Base-by-base conservation (phyloP, 37 sponge, comb jelly and placozoan genomes). In the Hormiphora californensis region DNA sequence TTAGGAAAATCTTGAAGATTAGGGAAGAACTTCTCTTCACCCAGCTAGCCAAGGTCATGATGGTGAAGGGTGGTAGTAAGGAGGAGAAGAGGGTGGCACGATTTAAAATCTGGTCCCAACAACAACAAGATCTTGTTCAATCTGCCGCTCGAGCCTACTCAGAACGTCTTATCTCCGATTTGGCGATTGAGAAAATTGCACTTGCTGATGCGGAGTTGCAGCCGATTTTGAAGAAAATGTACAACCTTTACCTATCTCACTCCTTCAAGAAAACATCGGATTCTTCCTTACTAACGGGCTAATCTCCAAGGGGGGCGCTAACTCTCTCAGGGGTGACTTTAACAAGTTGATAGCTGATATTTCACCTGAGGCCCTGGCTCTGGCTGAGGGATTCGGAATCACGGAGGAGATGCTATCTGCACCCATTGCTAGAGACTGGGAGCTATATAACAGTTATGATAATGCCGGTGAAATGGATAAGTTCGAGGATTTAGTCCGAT, bases 361-460 rank as follows among this genome's bases (percentile, higher is more conserved):
- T 2, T 44, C 81, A 40, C 81, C 81, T 0, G 81, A 73, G 4
- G 34, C 81, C 1, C 46, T 73, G 21, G 46, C 81, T 28, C 81
- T 73, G 1, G 81, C 81, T 40, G 81, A 73, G 9, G 81, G 81
- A 40, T 73, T 73, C 39, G 81, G 81, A 3, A 73, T 73, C 22
- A 73, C 81, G 22, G 81, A 73, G 43, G 81, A 73, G 46, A 73
- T 73, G 81, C 22, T 73, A 30, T 73, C 81, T 1, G 81, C 81
- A 21, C 81, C 81, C 5, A 73, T 73, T 40, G 81, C 81, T 19
- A 39, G 81, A 32, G 81, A 73, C 46, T 73, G 81, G 81, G 81
- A 73, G 39, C 81, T 73, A 19, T 73, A 32, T 19, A 73, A 73
- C 49, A 73, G 81, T 17, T 73, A 73, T 19, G 81, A 73, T 40